Evolutionary conservation across 2,113 vertebrate genomes (phyloP).

Genomic region (Cebus imitator): DNA sequence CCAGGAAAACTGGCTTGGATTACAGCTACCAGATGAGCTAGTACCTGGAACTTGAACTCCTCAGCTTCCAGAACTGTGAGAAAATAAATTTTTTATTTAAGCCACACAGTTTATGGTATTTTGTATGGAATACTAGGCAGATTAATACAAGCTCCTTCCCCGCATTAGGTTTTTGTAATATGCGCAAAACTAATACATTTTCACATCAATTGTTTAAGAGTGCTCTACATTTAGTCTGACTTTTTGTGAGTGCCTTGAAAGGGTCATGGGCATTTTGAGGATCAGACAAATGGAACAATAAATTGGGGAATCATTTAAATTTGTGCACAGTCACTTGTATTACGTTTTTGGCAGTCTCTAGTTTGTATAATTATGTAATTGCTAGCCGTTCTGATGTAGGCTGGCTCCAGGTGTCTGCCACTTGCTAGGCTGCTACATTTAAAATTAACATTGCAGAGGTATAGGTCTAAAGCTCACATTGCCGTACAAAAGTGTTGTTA

Average conservation of each 20-base stretch:
- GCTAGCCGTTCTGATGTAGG: neutral
- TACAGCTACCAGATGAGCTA: neutral
- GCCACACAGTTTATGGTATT: neutral
- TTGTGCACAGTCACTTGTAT: neutral
- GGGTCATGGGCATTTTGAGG: neutral
- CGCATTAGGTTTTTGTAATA: neutral
- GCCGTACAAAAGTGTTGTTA: too few species aligned
- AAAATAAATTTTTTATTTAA: neutral
- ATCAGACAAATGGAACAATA: neutral
- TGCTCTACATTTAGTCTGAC: neutral
- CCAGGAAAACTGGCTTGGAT: neutral
- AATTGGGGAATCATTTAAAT: neutral
- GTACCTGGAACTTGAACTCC: neutral
- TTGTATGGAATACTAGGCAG: neutral
- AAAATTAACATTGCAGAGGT: too few species aligned
- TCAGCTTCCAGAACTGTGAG: neutral
- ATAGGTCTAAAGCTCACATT: rapidly evolving
- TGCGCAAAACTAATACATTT: neutral
- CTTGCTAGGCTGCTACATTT: neutral
- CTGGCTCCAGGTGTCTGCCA: too few species aligned
- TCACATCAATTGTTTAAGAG: neutral
- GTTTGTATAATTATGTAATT: neutral
- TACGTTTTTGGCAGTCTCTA: neutral
- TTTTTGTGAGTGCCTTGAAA: neutral
- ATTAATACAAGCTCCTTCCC: neutral